A percentile compares a stretch with the other conserved stretches of the same genome.
Evolutionary conservation across 2,888 invertebrate genomes (phyloP).

Genomic region (Eupelmus urozonus): DNA sequence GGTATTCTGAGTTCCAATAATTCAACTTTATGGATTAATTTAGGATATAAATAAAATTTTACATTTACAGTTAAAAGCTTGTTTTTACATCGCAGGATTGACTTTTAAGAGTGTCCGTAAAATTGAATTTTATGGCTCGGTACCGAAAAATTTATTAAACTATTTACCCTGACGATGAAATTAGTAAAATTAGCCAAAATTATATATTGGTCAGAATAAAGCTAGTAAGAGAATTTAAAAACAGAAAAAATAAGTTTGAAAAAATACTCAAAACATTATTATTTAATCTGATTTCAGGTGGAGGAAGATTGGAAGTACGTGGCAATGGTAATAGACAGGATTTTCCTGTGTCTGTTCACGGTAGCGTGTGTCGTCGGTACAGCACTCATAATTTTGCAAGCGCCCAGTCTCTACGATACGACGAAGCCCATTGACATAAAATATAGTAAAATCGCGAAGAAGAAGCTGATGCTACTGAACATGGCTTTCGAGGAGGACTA

Average conservation of each 20-base stretch:
- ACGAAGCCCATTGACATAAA: constrained; percentile 93
- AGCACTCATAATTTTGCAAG: constrained; percentile 91
- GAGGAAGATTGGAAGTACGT: constrained; percentile 99
- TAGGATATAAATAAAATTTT: no score
- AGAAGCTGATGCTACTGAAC: constrained; percentile 91
- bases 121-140: no score
- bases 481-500: constrained; percentile 87
- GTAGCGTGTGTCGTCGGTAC: constrained; percentile 95
- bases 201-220: no score
- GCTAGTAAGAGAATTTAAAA: no score
- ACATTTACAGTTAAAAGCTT: no score
- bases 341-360: constrained; percentile 97
- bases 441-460: constrained; percentile 94
- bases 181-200: no score
- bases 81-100: no score
- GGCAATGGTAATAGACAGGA: constrained; percentile 95
- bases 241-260: neutral
- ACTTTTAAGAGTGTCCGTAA: no score
- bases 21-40: no score
- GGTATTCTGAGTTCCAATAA: no score
- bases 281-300: constrained; percentile 81
- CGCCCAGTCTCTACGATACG: constrained; percentile 94
- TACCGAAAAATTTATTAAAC: no score
- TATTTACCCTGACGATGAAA: no score
- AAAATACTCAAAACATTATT: neutral